Conservation (phyloP, 2,888 invertebrate species). For the Lydus trimaculatus region DNA sequence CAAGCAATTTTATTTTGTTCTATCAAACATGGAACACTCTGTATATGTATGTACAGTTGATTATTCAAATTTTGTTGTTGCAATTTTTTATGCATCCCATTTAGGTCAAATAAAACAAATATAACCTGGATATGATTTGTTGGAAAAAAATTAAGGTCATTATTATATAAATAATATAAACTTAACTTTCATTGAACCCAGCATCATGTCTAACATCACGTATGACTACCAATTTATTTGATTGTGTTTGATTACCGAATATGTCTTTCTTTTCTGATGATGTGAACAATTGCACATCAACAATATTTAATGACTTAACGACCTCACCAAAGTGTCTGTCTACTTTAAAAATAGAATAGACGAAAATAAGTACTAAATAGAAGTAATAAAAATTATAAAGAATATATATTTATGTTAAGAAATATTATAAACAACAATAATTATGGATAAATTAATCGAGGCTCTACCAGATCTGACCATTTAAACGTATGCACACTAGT, state of each 20-base stretch:
- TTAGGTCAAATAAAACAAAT: background rate
- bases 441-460: background rate
- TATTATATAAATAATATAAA: background rate
- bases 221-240: background rate
- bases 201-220: constrained; percentile 6
- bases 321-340: background rate
- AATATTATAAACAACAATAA: background rate
- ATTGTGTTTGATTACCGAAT: background rate
- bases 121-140: background rate
- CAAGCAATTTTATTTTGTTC: no score
- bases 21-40: no score
- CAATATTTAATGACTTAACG: background rate
- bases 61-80: no score
- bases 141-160: background rate
- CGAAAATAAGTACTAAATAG: background rate
- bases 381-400: background rate
- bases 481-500: background rate
- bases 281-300: background rate
- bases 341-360: no score
- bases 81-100: background rate
- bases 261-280: background rate
- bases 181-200: background rate
- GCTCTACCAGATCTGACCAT: background rate
- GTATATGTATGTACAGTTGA: no score
- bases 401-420: background rate